Base-by-base conservation (phyloP, 2,888 invertebrate species). In the Hoplodrina blanda region DNA sequence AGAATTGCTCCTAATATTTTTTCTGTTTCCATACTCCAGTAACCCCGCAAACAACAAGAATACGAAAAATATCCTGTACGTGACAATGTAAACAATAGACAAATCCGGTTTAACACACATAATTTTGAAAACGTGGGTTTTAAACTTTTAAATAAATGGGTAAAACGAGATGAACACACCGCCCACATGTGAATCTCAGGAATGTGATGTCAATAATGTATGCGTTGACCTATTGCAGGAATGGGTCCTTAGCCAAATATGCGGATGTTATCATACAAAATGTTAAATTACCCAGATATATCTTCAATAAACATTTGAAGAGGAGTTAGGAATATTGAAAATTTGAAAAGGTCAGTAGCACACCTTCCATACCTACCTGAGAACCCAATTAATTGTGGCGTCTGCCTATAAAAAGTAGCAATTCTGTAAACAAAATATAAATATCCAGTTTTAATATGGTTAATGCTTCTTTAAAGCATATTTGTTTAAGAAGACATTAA, bases 171-270 rank as follows among this genome's bases (percentile, higher is more conserved):
- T 52, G 49, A 54, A 20, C 19, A 37, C 49, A 49, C 52, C 82
- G 67, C 73, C 64, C 68, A 78, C 78, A 61, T 69, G 60, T 67
- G 4, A 17, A 61, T 52, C 55, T 59, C n/a, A 41, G 78, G 82
- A 67, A 67, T 64, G 52, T 64, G 49, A 62, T 33, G 13, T 20
- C 7, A 67, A 67, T 76, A 73, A 81, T 78, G 33, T 46, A 77
- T 69, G 46, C 63, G 41, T 13, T 79, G 78, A 79, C 79, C 78
- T 79, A 73, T 79, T 17, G 79, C 44, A 56, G 69, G 59, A 73
- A 67, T 60, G 56, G 64, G 25, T 73, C 49, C 46, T 69, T 62
- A 56, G 63, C 44, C 57, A 69, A 67, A 77, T 59, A 81, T 68
- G 66, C 46, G 25, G 20, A 76, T 61, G 50, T 75, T 49, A 69